A percentile compares a stretch with the other conserved stretches of the same genome.
phyloP scores from a whole-genome alignment of 2,888 invertebrate species.

The Cetonia aurata region DNA sequence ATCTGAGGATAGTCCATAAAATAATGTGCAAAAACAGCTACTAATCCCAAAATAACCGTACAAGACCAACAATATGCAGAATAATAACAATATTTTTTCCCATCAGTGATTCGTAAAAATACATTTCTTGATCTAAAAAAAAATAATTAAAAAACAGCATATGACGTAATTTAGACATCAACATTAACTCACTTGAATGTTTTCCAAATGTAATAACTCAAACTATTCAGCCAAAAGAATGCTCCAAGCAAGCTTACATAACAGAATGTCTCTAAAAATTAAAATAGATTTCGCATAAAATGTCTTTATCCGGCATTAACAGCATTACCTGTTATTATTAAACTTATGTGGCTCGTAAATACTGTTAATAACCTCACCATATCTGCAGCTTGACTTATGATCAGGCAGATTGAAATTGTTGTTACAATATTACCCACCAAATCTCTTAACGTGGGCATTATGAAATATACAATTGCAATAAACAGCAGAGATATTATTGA shows the following conservation, averaged over 20 bases:
- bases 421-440: constrained; percentile 88
- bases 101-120: constrained; percentile 86
- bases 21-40: constrained; percentile 86
- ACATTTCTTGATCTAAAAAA: constrained; percentile 81
- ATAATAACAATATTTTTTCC: constrained; percentile 89
- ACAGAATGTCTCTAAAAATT: constrained; percentile 78
- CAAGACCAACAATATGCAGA: constrained; percentile 85
- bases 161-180: background rate
- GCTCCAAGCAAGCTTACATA: constrained; percentile 83
- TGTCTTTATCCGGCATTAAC: constrained; percentile 1
- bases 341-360: constrained; percentile 83
- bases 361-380: constrained; percentile 84
- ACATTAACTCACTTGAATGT: constrained; percentile 77
- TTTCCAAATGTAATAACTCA: constrained; percentile 90
- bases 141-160: constrained; percentile 3
- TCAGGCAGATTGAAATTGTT: constrained; percentile 82
- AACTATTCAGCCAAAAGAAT: constrained; percentile 89
- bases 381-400: constrained; percentile 82
- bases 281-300: constrained; percentile 37
- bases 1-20: constrained; percentile 77
- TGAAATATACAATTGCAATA: constrained; percentile 85
- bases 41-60: constrained; percentile 77
- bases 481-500: constrained; percentile 78
- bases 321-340: constrained; percentile 80
- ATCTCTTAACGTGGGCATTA: constrained; percentile 85